Evolutionary conservation across 2,888 invertebrate genomes (phyloP), one percentile per base, ranked within the genome.

Genomic region (Orchestes rusci): DNA sequence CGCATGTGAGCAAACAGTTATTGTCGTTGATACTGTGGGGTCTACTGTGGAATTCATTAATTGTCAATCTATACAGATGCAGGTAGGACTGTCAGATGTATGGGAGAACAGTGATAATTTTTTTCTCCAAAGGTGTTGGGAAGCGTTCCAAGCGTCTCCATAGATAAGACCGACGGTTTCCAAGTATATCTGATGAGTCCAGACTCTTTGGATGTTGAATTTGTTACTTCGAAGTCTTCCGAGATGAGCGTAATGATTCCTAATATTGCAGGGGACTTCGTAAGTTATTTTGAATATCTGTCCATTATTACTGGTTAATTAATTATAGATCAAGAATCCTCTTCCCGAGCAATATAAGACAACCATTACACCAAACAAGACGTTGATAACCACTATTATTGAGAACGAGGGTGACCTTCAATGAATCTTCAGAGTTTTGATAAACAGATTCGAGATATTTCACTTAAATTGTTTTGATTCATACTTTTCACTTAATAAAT

Each of bases 91-190:
- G 8, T 13, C 23, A 15, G 5, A 20, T 40, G n/a, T 13, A 16
- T 16, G 4, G 4, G 20, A 23, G 4, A 7, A 13, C 7, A 3
- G 12, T 12, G 16, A 31, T 37, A 19, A 19, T 16, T 37, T 15
- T 38, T 33, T 16, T 59, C 66, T 7, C 69, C 23, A 10, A 23
- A 94, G 92, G 91, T 91, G 39, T 75, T 92, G 63, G 94, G 92
- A 49, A 86, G 84, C 66, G 91, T 96, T 62, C 95, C 95, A 45
- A 97, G 96, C 10, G 81, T 99, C 58, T 89, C 91, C 18, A 86
- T 99, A 63, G 97, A 99, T 72, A 99, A 99, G 77, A 94, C 95
- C 40, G 97, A 99, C 69, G 97, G 97, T 18, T 94, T 94, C 68
- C 93, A 95, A 79, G 87, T 99, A 75, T 99, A 91, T 75, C 77